Conservation (phyloP, 1,140 invertebrate genomes). For the Brachionus rotundiformis region DNA sequence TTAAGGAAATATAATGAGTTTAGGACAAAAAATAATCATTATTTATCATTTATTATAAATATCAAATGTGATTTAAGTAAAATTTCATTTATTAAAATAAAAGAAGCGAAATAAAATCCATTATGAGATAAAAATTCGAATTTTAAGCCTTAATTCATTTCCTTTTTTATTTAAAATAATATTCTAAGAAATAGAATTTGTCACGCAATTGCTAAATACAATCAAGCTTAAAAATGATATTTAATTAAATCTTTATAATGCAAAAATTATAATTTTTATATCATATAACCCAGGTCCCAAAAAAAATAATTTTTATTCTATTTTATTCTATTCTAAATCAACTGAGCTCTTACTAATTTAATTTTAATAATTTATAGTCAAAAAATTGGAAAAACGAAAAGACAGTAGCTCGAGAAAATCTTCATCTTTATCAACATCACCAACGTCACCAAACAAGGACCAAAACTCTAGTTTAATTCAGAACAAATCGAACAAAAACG, state of each 20-base stretch:
- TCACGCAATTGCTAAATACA: conserved; percentile 12
- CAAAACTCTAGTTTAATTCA: not conserved
- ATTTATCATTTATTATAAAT: not conserved
- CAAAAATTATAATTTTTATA: not conserved
- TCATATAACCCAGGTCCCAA: not conserved
- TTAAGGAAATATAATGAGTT: not conserved
- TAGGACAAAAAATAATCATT: not conserved
- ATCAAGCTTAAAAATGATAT: conserved; percentile 4
- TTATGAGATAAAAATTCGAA: not conserved
- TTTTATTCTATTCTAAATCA: not conserved
- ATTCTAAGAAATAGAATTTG: conserved; percentile 5
- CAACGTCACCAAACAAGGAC: not conserved
- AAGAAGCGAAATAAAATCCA: not conserved
- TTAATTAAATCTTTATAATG: conserved; percentile 18
- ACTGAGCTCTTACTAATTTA: not conserved
- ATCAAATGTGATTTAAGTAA: not conserved
- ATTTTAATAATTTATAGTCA: conserved; percentile 18
- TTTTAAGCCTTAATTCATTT: not conserved
- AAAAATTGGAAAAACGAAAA: conserved; percentile 37
- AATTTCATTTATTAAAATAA: not conserved
- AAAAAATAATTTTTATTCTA: not conserved
- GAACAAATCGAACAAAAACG: not conserved
- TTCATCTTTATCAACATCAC: not conserved
- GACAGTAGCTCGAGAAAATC: not conserved
- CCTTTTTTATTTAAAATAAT: not conserved